phyloP scores from a whole-genome alignment of 2,888 invertebrate species.

The Agapostemon virescens region DNA sequence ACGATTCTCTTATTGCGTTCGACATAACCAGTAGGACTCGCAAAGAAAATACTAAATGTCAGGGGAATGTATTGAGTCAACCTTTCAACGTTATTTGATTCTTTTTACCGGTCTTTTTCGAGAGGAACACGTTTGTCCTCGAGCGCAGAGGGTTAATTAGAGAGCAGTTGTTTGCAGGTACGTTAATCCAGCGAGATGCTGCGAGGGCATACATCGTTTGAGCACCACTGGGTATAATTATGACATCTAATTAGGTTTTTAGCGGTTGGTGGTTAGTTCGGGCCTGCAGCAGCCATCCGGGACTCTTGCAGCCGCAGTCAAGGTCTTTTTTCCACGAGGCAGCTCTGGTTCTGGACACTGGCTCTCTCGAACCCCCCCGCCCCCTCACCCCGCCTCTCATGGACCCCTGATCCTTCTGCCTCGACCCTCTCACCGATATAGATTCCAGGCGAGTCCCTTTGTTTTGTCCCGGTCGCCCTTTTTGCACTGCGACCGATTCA shows the following conservation, averaged over 20 bases:
- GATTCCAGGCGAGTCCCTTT: constrained; percentile 71
- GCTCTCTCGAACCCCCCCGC: constrained; percentile 28
- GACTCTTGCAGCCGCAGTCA: constrained; percentile 66
- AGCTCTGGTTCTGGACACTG: constrained; percentile 63
- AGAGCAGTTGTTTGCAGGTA: neutral
- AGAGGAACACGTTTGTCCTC: neutral
- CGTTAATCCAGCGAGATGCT: neutral
- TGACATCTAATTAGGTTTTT: constrained; percentile 80
- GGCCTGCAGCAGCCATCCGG: constrained; percentile 69
- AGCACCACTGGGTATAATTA: constrained; percentile 78
- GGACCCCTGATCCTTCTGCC: constrained; percentile 34
- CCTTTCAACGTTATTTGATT: neutral
- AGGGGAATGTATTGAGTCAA: neutral
- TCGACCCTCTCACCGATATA: constrained; percentile 62
- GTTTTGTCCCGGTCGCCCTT: constrained; percentile 72
- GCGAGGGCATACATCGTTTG: constrained; percentile 58
- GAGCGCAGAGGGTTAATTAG: neutral
- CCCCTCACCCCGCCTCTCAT: constrained; percentile 1
- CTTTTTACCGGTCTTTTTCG: neutral
- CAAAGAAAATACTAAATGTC: neutral
- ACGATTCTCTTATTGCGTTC: neutral
- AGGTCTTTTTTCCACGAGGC: constrained; percentile 70
- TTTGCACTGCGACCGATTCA: constrained; percentile 69
- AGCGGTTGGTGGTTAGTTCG: constrained; percentile 74
- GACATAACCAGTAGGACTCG: neutral